phyloP scores from a whole-genome alignment of 2,797 vertebrate genomes.

The Lutjanus campechanus region DNA sequence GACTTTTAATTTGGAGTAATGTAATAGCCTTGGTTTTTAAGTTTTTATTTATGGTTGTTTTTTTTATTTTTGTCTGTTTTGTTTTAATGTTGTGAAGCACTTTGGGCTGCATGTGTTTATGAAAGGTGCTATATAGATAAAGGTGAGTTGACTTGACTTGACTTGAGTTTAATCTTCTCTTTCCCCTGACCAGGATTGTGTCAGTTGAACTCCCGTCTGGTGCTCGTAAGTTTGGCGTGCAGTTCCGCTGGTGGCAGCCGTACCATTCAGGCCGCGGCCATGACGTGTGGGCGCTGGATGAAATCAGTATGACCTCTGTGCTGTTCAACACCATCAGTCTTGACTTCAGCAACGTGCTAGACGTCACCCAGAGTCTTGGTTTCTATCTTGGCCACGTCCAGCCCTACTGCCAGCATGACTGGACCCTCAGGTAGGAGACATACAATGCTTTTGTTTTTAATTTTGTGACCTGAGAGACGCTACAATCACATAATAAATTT shows the following conservation, averaged over 20 bases:
- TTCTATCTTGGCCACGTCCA: constrained; percentile 99
- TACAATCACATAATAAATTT: not conserved
- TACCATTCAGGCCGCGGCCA: constrained; percentile 96
- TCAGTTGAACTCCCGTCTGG: constrained; percentile 95
- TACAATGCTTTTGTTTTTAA: no score
- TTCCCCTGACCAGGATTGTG: constrained; percentile 88
- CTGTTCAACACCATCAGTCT: constrained; percentile 98
- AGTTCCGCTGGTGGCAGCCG: constrained; percentile 99
- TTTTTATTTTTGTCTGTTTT: no score
- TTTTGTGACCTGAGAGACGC: not conserved
- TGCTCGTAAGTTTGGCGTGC: constrained; percentile 94
- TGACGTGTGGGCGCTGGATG: constrained; percentile 98
- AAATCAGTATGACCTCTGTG: constrained; percentile 98
- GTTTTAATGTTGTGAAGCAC: no score
- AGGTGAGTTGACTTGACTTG: no score
- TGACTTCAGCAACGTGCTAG: constrained; percentile 96
- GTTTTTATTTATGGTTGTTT: no score
- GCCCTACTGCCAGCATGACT: constrained; percentile 97
- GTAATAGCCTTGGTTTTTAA: no score
- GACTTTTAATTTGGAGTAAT: no score
- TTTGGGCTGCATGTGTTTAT: no score
- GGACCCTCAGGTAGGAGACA: constrained; percentile 93
- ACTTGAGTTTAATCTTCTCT: not conserved
- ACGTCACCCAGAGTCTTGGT: constrained; percentile 98
- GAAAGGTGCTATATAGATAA: no score